Conservation (phyloP, 2,888 invertebrate species). For the Tetragonula carbonaria region DNA sequence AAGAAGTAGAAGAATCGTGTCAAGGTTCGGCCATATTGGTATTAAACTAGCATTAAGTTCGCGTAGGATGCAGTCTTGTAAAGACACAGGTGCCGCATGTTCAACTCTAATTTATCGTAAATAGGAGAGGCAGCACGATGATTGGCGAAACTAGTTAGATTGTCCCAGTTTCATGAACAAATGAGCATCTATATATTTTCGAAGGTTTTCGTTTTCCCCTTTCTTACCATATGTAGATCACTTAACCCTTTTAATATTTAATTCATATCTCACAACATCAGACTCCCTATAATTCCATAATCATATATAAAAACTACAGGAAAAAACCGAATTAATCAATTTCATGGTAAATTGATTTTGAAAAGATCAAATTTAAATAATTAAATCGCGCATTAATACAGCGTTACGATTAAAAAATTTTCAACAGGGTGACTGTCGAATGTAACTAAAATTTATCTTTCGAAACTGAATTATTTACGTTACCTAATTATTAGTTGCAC, state of each 20-base stretch:
- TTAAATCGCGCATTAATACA: not conserved
- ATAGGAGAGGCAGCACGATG: constrained; percentile 11
- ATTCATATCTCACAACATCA: too few relatives aligned
- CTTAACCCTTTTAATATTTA: too few relatives aligned
- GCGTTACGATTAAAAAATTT: not conserved
- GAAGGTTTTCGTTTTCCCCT: too few relatives aligned
- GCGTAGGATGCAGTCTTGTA: constrained; percentile 46
- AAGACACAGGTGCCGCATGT: constrained; percentile 48
- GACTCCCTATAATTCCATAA: too few relatives aligned
- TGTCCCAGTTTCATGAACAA: constrained; percentile 8
- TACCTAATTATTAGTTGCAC: too few relatives aligned
- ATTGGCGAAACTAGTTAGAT: constrained; percentile 9
- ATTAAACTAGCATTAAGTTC: constrained; percentile 45
- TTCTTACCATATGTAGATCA: too few relatives aligned
- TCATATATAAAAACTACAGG: too few relatives aligned
- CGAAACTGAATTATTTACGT: not conserved
- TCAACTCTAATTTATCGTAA: constrained; percentile 41
- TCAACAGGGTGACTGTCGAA: not conserved
- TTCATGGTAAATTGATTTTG: not conserved
- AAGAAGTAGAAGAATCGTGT: constrained; percentile 51
- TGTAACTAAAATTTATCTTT: too few relatives aligned
- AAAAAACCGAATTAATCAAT: not conserved
- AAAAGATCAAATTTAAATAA: not conserved
- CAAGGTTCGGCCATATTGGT: constrained; percentile 44
- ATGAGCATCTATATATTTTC: not conserved